A percentile compares a stretch with the other conserved stretches of the same genome.
These are phyloP conservation scores for Solea solea DNA, from an alignment of 2,113 vertebrate species.

Conservation along the genomic window DNA sequence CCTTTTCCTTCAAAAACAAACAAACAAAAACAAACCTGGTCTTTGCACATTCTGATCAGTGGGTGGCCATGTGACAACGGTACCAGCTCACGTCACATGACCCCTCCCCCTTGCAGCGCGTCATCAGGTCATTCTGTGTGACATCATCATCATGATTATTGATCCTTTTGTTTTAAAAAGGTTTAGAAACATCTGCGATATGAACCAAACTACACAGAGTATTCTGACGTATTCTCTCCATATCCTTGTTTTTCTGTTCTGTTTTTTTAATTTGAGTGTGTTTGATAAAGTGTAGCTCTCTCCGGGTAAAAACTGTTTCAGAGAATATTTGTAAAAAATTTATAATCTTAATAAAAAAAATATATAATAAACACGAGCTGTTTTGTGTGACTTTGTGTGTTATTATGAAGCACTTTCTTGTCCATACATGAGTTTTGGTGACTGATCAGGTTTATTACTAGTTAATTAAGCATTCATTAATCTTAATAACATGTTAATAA, in stretches of 20 bases:
- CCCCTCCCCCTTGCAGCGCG: slow-evolving; percentile 2
- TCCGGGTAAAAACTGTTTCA: slow-evolving; percentile 94
- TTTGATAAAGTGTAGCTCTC: slow-evolving; percentile 92
- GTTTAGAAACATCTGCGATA: slow-evolving; percentile 79
- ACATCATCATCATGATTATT: slow-evolving; percentile 38
- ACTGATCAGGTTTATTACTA: too few species aligned
- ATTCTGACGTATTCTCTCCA: slow-evolving; percentile 84
- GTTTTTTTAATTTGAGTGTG: slow-evolving; percentile 82
- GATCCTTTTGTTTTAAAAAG: slow-evolving; percentile 98
- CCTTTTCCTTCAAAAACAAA: background rate
- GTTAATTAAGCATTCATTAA: too few species aligned
- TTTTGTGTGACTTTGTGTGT: slow-evolving; percentile 21
- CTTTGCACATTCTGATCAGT: slow-evolving; percentile 62
- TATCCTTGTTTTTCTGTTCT: slow-evolving; percentile 87
- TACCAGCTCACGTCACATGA: slow-evolving; percentile 25
- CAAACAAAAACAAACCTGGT: too few species aligned
- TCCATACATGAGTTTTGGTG: too few species aligned
- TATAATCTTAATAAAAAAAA: slow-evolving; percentile 93
- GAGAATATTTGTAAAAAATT: slow-evolving; percentile 91
- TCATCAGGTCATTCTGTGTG: background rate
- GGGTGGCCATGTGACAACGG: slow-evolving; percentile 51
- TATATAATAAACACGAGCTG: slow-evolving; percentile 45
- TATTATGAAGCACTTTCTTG: background rate
- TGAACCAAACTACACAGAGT: slow-evolving; percentile 87
- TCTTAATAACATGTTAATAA: too few species aligned